Evolutionary conservation across 2,113 vertebrate genomes (phyloP).

Genomic region (Leiothrix lutea): DNA sequence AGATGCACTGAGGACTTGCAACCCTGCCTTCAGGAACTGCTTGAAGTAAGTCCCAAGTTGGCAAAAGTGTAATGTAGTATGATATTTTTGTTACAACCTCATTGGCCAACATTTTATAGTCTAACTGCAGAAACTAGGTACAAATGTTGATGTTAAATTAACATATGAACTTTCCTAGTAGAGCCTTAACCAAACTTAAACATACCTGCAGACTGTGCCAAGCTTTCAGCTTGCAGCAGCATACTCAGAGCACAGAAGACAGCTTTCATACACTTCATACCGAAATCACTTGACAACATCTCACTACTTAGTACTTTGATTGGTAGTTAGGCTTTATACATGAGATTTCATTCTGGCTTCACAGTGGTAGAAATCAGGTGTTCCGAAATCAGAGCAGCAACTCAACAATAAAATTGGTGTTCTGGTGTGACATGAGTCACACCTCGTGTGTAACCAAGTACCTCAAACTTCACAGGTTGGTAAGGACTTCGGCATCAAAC

Average conservation of each 20-base stretch:
- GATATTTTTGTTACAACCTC: background rate
- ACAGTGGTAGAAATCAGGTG: background rate
- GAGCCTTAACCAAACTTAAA: background rate
- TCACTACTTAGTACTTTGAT: background rate
- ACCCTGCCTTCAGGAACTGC: background rate
- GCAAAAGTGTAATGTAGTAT: background rate
- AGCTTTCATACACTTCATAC: background rate
- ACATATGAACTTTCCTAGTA: background rate
- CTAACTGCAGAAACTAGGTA: background rate
- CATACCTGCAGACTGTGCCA: background rate
- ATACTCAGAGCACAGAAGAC: background rate
- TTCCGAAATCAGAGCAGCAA: background rate
- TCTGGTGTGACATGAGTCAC: background rate
- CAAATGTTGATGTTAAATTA: background rate
- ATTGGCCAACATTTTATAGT: background rate
- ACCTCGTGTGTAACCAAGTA: rapidly evolving
- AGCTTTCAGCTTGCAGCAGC: background rate
- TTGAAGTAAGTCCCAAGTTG: background rate
- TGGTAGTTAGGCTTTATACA: background rate
- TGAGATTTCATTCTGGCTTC: background rate
- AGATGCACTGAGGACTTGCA: background rate
- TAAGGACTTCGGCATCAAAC: background rate
- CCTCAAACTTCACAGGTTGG: background rate
- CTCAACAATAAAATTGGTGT: background rate
- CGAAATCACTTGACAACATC: background rate